Base-by-base conservation (phyloP, 2,888 invertebrate genomes). In the Priocnemis perturbator region DNA sequence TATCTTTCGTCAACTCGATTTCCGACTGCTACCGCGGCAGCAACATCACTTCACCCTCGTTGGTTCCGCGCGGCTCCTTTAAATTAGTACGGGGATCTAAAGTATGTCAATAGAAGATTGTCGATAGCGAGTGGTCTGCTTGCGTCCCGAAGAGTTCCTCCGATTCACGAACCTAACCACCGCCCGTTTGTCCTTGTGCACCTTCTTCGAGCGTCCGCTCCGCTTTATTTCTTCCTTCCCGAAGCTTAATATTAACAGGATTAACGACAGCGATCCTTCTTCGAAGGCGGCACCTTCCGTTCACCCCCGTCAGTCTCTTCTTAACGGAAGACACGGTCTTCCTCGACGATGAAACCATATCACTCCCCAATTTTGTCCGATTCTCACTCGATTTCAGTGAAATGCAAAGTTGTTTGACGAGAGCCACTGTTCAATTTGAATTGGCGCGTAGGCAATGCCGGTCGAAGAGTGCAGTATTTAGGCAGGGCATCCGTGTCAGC, bases 91-190 rank as follows among this genome's bases (percentile, higher is more conserved):
- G 19, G 69, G 82, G 81, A 83, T 80, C 77, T 78, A 82, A 77
- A 77, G 80, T 81, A 83, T 67, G 80, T 81, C 77, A 79, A 80
- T 83, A 81, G 75, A 83, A 84, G 86, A 87, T 87, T 87, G 86
- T 87, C 86, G 84, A 84, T 86, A 86, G 79, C 82, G 79, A 83
- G 86, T 83, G 83, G 81, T 76, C 79, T 73, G 69, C 73, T 69
- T 71, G 76, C 69, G 71, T 69, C 73, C 71, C 76, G 79, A 79
- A 74, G 71, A 78, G 76, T 63, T 53, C 72, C 78, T 72, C 71
- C 79, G 80, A 78, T 70, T 56, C 71, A 64, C 79, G 79, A 79
- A 76, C 77, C 70, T 70, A 79, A 79, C 76, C 79, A 78, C 69
- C 76, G 77, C 68, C 71, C 66, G 73, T 70, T 60, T n/a, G 7